A percentile compares a stretch with the other conserved stretches of the same genome.
Evolutionary conservation across 2,888 invertebrate genomes (phyloP).

Genomic region (Xestia sexstrigata): DNA sequence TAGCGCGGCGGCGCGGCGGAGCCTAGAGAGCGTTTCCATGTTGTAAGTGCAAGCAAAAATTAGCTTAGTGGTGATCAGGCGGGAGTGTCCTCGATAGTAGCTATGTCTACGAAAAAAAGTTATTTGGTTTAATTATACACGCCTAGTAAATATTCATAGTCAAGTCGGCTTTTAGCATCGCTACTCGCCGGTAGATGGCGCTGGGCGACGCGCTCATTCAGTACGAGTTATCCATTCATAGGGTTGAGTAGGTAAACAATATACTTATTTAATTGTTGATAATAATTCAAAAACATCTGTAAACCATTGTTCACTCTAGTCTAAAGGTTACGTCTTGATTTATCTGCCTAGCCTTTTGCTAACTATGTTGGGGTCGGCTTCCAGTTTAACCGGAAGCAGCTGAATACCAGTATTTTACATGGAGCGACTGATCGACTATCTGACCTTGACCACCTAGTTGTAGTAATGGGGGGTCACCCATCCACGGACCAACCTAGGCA

Average conservation of each 20-base stretch:
- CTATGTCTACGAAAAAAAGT: background rate
- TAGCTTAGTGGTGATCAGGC: too few relatives aligned
- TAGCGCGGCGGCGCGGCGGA: too few relatives aligned
- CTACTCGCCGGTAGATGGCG: slow-evolving; percentile 68
- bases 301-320: background rate
- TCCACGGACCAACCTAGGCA: background rate
- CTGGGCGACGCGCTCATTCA: slow-evolving; percentile 32
- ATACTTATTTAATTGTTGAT: slow-evolving; percentile 1
- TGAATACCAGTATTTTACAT: background rate
- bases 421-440: background rate
- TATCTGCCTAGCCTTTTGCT: background rate
- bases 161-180: background rate
- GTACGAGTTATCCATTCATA: slow-evolving; percentile 45
- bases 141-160: background rate
- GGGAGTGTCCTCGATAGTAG: too few relatives aligned
- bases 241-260: slow-evolving; percentile 20
- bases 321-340: background rate
- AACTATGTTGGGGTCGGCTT: background rate
- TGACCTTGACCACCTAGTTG: background rate
- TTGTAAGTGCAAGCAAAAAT: too few relatives aligned
- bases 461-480: background rate
- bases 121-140: background rate
- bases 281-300: slow-evolving; percentile 2
- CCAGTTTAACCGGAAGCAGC: background rate
- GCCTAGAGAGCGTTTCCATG: too few relatives aligned